A percentile compares a stretch with the other conserved stretches of the same genome.
These are phyloP conservation scores for Naja naja DNA, from an alignment of 2,113 vertebrate genomes.

Conservation along the genomic window DNA sequence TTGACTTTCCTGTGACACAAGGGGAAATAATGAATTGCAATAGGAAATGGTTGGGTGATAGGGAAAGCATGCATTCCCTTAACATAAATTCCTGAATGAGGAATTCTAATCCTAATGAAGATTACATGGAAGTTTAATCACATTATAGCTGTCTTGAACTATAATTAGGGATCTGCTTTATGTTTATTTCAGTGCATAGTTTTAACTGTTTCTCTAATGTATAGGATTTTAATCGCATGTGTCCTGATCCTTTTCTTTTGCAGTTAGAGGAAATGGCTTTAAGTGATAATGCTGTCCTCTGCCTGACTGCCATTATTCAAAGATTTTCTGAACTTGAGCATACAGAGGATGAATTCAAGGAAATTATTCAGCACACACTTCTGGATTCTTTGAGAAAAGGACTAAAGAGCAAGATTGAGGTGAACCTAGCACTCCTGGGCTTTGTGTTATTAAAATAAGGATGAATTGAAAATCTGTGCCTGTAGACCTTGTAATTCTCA, in stretches of 20 bases:
- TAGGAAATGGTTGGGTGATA: too few species aligned
- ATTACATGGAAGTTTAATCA: background rate
- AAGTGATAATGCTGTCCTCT: conserved; percentile 87
- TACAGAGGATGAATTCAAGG: conserved; percentile 81
- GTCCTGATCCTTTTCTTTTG: conserved; percentile 17
- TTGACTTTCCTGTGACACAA: background rate
- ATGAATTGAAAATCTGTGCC: background rate
- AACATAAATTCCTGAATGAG: background rate
- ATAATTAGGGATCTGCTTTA: background rate
- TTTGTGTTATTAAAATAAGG: background rate
- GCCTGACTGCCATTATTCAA: conserved; percentile 79
- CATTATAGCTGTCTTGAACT: background rate
- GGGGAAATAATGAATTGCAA: background rate
- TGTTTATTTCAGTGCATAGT: background rate
- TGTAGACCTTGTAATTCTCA: background rate
- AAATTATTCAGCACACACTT: conserved; percentile 83
- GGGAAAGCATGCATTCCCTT: background rate
- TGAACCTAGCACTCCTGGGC: conserved; percentile 46
- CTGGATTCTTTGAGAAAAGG: conserved; percentile 84
- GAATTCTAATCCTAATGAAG: background rate
- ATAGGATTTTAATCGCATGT: background rate
- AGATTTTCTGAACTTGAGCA: conserved; percentile 72
- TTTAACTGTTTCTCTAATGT: background rate
- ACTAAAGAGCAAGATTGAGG: conserved; percentile 87
- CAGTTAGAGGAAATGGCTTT: conserved; percentile 96